These are phyloP conservation scores for Tamias sibiricus DNA, from an alignment of 2,113 vertebrate genomes.

Conservation along the genomic window DNA sequence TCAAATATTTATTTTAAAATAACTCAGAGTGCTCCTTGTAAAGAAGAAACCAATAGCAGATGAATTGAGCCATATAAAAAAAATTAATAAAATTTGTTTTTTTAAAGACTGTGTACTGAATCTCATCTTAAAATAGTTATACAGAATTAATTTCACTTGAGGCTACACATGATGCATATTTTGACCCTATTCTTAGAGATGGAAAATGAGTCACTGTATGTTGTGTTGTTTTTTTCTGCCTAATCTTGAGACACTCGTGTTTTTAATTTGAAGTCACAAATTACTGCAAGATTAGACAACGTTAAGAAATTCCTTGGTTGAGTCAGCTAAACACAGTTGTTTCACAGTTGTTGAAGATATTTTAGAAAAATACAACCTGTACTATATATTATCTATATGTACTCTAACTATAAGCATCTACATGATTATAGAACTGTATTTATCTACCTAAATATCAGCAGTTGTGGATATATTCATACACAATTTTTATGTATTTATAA, in stretches of 20 bases:
- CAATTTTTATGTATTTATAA: not conserved
- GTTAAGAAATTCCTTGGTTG: not conserved
- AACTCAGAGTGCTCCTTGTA: not conserved
- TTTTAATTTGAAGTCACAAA: not conserved
- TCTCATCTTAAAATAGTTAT: not conserved
- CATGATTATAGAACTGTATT: not conserved
- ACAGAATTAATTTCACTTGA: not conserved
- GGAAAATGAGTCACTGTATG: not conserved
- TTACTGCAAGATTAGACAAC: not conserved
- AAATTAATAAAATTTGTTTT: not conserved
- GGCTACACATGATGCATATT: not conserved
- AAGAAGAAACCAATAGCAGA: not conserved
- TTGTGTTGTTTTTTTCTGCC: not conserved
- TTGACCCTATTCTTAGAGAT: not conserved
- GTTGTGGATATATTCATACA: not conserved
- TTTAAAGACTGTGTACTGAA: not conserved
- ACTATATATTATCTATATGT: not conserved
- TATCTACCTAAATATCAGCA: not conserved
- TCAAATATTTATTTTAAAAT: not conserved
- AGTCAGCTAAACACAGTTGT: not conserved
- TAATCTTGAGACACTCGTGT: not conserved
- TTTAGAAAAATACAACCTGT: not conserved
- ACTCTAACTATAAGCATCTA: not conserved
- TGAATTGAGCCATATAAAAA: not conserved
- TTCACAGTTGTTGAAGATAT: not conserved